These are phyloP conservation scores for Lottia gigantea DNA, from an alignment of 2,888 invertebrate genomes.

Conservation along the genomic window DNA sequence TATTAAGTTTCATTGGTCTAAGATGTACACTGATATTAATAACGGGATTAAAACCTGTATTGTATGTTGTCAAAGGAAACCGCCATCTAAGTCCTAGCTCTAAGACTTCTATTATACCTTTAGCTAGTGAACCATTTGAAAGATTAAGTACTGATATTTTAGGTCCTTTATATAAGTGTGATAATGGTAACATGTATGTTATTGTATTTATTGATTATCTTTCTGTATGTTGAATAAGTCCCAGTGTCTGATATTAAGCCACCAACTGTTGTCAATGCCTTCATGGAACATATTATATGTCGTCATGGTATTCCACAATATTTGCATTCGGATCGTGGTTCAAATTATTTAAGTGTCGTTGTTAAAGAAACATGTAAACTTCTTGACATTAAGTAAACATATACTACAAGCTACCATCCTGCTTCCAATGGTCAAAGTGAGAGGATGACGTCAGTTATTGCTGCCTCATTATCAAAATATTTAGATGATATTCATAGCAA, in stretches of 20 bases:
- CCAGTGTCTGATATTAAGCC: conserved; percentile 21
- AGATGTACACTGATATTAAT: conserved; percentile 8
- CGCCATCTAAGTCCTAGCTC: not conserved
- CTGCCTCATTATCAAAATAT: not conserved
- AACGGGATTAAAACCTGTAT: not conserved
- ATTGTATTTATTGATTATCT: conserved; percentile 20
- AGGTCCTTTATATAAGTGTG: conserved; percentile 15
- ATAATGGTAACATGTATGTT: conserved; percentile 18
- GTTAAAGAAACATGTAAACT: conserved; percentile 23
- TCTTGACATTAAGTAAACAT: conserved; percentile 17
- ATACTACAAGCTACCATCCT: conserved; percentile 19
- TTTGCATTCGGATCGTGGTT: conserved; percentile 19
- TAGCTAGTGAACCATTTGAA: conserved; percentile 16
- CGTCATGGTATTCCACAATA: conserved; percentile 18
- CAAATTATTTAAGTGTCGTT: conserved; percentile 18
- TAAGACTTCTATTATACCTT: not conserved
- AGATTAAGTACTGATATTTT: conserved; percentile 26
- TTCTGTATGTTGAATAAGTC: conserved; percentile 18
- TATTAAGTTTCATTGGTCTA: conserved; percentile 9
- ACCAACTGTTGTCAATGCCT: conserved; percentile 13
- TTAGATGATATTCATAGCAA: not conserved
- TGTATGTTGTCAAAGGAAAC: conserved; percentile 15
- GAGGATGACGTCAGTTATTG: not conserved
- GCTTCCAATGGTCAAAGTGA: conserved; percentile 20
- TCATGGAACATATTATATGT: conserved; percentile 18